Evolutionary conservation across 2,113 vertebrate species (phyloP), one percentile per base, ranked within the genome.

Genomic region (Dasyurus viverrinus): DNA sequence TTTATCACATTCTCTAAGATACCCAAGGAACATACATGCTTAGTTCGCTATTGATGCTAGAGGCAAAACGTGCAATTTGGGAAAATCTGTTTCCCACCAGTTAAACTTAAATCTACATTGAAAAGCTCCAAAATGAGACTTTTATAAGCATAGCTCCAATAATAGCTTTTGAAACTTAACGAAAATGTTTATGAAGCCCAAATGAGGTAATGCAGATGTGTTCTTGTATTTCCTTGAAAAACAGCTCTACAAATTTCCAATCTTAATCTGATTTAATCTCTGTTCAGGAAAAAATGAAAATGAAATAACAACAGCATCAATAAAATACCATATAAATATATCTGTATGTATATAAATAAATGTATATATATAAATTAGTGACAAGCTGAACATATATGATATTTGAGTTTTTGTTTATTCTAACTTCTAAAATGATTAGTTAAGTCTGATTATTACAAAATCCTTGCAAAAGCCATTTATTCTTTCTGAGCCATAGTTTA

Each of bases 31-130:
- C 9, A 48, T 14, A 52, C n/a, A 50, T 76, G 97, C 60, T 27
- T 90, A 8, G 7, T 42, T 89, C 46, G 47, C n/a, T 11, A 53
- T 14, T 12, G 36, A n/a, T 9, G 92, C 53, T 93, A 8, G 1
- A 54, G 84, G 52, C 8, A 93, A 91, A 90, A 95, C 26, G 84
- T 42, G 48, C 54, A 90, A 36, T 53, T 92, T 92, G 92, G 91
- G 68, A 76, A 36, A 93, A 54, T 2, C 16, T 57, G 26, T 46
- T 94, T 93, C 50, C 89, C 26, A 48, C 22, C 89, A 1, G 30
- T 36, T 93, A 95, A 90, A 92, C 16, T 68, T 55, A 92, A 1
- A 14, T 0, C 26, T 27, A 16, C 3, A 14, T 55, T 26, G 25
- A 4, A 76, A 54, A 91, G 90, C 14, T 26, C 19, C 46, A 3